Base-by-base conservation (phyloP, 2,888 invertebrate species). In the Apodemia hepburni region DNA sequence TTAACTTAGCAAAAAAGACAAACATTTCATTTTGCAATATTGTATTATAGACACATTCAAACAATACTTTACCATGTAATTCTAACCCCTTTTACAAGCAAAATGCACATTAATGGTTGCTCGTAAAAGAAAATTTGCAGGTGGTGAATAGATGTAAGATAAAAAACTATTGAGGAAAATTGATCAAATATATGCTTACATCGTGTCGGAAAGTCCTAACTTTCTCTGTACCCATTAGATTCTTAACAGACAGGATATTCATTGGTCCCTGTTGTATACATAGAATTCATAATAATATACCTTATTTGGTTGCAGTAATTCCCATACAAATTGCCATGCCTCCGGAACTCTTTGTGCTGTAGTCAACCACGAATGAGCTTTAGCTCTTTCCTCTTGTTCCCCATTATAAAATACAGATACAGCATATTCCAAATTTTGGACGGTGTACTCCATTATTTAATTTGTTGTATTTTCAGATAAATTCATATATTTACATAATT, bases 281-380 rank as follows among this genome's bases (percentile, higher is more conserved):
- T 9, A 15, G 0, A 42, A 42, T 42, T 42, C 9, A 9, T 15
- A 35, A 62, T 45, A 45, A 11, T 58, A 61, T 89, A 97, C 98
- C 93, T 97, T 96, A 71, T 94, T 94, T 9, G 95, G 94, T 77
- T 95, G 94, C 71, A 98, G 92, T 35, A 98, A 92, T 68, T 97
- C 95, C 98, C 98, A 98, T 7, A 97, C 95, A 82, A 98, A 97
- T 72, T 94, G 95, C 98, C 98, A 98, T 38, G 98, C 98, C 81
- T 97, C 95, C 1, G 95, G 94, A 29, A 97, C 97, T 69, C 94
- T 93, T 84, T 98, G 98, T 12, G 96, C 96, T 70, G 94, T 93
- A 49, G 96, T 95, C 58, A 98, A 93, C 97, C 97, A 98, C 58
- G 95, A 93, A 78, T 98, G 97, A 66, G 96, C 95, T 71, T 95